These are phyloP conservation scores for Elysia crispata DNA, from an alignment of 2,888 invertebrate genomes.

Conservation along the genomic window DNA sequence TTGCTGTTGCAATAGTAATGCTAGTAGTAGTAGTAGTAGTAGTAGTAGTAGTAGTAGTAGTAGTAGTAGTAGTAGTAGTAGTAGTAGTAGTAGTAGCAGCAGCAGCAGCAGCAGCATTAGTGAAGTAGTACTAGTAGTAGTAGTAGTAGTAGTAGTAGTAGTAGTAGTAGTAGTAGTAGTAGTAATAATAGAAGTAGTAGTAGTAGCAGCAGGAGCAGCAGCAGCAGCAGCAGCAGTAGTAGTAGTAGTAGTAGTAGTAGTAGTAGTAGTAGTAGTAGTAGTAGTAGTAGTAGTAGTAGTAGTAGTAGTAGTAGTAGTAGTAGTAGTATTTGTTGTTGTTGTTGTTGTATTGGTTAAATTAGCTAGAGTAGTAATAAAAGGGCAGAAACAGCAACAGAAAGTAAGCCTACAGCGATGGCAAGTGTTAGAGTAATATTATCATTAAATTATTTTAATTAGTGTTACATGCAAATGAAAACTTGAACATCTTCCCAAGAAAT, in stretches of 20 bases:
- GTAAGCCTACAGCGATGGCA: no score
- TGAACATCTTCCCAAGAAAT: no score
- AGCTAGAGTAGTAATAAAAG: no score
- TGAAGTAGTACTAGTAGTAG: not conserved
- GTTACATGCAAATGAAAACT: no score
- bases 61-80: conserved; percentile 30
- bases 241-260: not conserved
- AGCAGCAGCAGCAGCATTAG: conserved; percentile 24
- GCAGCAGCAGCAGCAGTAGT: conserved; percentile 14
- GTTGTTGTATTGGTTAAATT: no score
- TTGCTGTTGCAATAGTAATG: not conserved
- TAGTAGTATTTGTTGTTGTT: no score
- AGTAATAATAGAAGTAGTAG: not conserved
- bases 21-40: not conserved
- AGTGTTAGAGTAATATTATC: no score
- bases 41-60: conserved; percentile 27
- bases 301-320: no score
- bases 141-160: conserved; percentile 27
- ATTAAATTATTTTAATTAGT: no score
- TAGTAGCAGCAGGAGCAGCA: conserved; percentile 25
- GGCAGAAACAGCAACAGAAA: no score
- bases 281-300: no score
- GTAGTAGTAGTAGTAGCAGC: conserved; percentile 26
- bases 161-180: conserved; percentile 30
- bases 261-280: no score